These are phyloP conservation scores for Acrobasis repandana DNA, from an alignment of 2,888 invertebrate genomes.

Conservation along the genomic window DNA sequence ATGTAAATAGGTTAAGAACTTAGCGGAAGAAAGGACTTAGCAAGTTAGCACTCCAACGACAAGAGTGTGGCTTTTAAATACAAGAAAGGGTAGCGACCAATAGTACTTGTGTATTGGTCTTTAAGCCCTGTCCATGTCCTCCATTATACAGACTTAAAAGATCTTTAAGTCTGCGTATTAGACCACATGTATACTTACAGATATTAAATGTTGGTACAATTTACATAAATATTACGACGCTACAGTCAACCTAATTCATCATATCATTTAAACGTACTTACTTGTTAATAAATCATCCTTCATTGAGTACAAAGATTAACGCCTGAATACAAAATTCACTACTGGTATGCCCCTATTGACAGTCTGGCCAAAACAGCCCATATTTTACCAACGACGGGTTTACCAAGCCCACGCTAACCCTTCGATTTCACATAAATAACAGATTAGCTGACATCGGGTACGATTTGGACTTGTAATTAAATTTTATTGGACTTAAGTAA, in stretches of 20 bases:
- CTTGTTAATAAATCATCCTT: not conserved
- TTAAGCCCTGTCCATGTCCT: too few relatives aligned
- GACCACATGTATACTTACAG: too few relatives aligned
- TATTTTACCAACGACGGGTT: constrained; percentile 8
- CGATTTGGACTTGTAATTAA: constrained; percentile 55
- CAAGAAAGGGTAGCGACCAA: too few relatives aligned
- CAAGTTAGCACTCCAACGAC: too few relatives aligned
- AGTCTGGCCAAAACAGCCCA: constrained; percentile 5
- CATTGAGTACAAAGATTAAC: not conserved
- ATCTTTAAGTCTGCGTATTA: too few relatives aligned
- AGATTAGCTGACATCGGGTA: constrained; percentile 55
- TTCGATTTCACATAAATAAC: constrained; percentile 59
- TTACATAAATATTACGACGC: too few relatives aligned
- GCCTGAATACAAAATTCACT: constrained; percentile 4
- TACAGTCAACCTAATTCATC: not conserved
- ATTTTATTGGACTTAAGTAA: constrained; percentile 63
- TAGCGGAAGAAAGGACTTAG: too few relatives aligned
- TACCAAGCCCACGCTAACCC: constrained; percentile 28
- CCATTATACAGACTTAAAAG: too few relatives aligned
- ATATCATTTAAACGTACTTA: not conserved
- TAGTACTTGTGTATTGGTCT: too few relatives aligned
- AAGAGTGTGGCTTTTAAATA: too few relatives aligned
- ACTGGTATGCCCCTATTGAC: constrained; percentile 11
- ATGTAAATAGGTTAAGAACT: too few relatives aligned
- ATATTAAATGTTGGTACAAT: too few relatives aligned